phyloP scores from a whole-genome alignment of 2,888 invertebrate species.

The Volucella inanis region DNA sequence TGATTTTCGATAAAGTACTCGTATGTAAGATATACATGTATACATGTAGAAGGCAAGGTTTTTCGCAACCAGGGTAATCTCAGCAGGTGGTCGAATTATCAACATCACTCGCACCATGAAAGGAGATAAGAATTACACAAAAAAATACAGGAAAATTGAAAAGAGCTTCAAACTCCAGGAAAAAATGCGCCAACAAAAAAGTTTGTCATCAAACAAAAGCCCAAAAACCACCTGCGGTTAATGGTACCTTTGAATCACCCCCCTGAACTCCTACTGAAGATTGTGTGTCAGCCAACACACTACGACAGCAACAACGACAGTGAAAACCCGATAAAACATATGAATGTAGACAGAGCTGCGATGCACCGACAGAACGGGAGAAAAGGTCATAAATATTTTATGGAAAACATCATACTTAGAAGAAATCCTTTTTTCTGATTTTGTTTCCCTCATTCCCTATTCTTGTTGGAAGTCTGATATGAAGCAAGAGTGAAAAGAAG shows the following conservation, averaged over 20 bases:
- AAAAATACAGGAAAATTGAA: neutral
- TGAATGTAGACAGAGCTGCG: conserved; percentile 14
- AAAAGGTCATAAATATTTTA: conserved; percentile 72
- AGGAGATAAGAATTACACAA: neutral
- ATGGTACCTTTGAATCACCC: conserved; percentile 48
- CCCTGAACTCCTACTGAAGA: conserved; percentile 32
- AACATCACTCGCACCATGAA: conserved; percentile 34
- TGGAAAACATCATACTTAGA: conserved; percentile 60
- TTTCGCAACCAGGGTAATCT: conserved; percentile 51
- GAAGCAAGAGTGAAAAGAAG: conserved; percentile 2
- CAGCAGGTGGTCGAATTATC: conserved; percentile 66
- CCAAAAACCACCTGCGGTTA: conserved; percentile 67
- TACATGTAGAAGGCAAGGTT: neutral
- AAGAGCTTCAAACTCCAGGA: conserved; percentile 21
- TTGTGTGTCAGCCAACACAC: conserved; percentile 22
- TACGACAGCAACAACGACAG: neutral
- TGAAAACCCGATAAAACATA: conserved; percentile 30
- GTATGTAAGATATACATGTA: conserved; percentile 10
- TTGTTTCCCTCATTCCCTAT: neutral
- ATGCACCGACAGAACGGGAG: neutral
- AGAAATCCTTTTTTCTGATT: conserved; percentile 47
- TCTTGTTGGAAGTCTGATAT: neutral
- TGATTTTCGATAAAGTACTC: conserved; percentile 10
- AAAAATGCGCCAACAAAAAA: conserved; percentile 30
- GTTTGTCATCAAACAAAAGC: conserved; percentile 37